A percentile compares a stretch with the other conserved stretches of the same genome.
Conservation (phyloP, 1,140 invertebrate genomes). For the Tetramorium parvispinum region DNA sequence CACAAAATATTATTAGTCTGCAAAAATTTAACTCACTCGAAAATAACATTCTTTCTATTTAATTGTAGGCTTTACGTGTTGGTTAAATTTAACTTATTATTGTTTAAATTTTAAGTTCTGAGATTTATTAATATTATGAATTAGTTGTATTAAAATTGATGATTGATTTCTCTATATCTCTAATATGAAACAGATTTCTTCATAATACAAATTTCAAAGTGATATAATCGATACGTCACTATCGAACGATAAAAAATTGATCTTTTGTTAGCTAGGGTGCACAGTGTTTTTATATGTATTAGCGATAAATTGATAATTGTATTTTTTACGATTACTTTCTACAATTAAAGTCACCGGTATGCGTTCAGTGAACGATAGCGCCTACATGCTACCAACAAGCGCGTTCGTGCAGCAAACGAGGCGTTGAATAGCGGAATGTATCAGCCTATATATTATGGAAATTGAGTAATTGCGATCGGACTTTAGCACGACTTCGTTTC, state of each 20-base stretch:
- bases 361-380: neutral
- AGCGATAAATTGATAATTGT: neutral
- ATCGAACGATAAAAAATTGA: neutral
- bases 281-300: neutral
- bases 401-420: slow-evolving; percentile 34
- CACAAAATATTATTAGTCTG: no score
- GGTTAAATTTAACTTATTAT: neutral
- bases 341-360: slow-evolving; percentile 21
- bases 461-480: slow-evolving; percentile 22
- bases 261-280: neutral
- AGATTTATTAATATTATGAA: neutral
- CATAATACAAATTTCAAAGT: neutral
- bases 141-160: neutral
- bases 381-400: neutral
- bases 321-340: slow-evolving; percentile 51
- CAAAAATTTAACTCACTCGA: no score
- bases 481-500: neutral
- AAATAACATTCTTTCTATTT: no score
- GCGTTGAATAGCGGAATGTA: slow-evolving; percentile 23
- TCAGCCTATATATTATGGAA: slow-evolving; percentile 48
- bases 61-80: no score
- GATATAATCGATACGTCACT: neutral
- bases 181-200: neutral
- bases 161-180: neutral
- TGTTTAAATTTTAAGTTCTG: neutral